Conservation (phyloP, 2,888 invertebrate genomes). For the Stenichneumon culpator region DNA sequence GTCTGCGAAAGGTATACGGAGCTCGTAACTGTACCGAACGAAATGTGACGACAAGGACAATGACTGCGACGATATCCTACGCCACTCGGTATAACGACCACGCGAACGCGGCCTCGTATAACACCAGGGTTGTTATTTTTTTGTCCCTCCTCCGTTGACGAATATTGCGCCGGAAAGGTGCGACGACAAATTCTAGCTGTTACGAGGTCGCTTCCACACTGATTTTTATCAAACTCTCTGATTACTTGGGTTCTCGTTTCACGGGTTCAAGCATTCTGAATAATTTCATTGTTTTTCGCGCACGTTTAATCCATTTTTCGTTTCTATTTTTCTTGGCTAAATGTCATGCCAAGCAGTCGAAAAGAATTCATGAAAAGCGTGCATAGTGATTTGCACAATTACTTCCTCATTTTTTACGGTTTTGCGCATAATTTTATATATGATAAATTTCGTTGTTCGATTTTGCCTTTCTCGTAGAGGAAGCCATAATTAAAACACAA, state of each 20-base stretch:
- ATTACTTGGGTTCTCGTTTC: neutral
- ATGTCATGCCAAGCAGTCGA: too few species aligned
- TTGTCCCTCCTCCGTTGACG: conserved; percentile 1
- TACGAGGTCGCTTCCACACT: neutral
- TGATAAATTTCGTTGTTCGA: too few species aligned
- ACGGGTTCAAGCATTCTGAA: neutral
- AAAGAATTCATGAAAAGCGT: too few species aligned
- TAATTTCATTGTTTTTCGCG: neutral
- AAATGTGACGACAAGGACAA: conserved; percentile 48
- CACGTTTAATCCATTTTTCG: neutral
- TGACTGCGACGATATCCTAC: conserved; percentile 22
- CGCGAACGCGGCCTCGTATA: conserved; percentile 19
- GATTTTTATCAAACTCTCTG: conserved; percentile 25
- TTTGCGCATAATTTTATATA: too few species aligned
- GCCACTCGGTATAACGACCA: conserved; percentile 35
- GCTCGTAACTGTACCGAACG: conserved; percentile 39
- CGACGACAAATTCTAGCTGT: neutral
- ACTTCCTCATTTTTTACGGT: too few species aligned
- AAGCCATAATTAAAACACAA: too few species aligned
- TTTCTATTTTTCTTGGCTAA: too few species aligned
- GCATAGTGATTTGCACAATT: too few species aligned
- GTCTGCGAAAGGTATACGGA: neutral
- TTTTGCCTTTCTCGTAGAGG: too few species aligned
- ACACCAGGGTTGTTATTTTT: neutral
- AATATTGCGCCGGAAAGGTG: conserved; percentile 22